Conservation (phyloP, 1,140 invertebrate genomes). For the Bombyx mandarina region DNA sequence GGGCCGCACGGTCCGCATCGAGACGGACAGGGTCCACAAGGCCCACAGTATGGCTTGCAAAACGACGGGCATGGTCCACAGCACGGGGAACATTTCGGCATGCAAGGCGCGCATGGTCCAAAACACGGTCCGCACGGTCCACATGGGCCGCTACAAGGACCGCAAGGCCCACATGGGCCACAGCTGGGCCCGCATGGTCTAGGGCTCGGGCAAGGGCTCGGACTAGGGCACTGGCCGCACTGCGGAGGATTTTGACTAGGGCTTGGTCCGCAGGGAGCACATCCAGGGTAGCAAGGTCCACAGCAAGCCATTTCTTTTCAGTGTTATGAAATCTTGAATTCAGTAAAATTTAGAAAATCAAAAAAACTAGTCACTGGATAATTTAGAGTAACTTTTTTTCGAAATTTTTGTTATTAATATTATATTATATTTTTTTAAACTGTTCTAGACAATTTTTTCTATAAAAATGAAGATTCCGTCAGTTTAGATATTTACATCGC, state of each 20-base stretch:
- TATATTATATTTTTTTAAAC: too few relatives aligned
- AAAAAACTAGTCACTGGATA: too few relatives aligned
- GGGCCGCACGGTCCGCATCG: background rate
- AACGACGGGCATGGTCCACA: conserved; percentile 6
- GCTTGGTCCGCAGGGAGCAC: conserved; percentile 15
- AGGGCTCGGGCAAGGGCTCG: conserved; percentile 14
- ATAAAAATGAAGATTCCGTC: too few relatives aligned
- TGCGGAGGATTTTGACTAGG: conserved; percentile 15
- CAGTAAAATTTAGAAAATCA: background rate
- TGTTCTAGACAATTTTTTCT: too few relatives aligned
- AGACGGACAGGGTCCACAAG: conserved; percentile 4
- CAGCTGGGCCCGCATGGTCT: conserved; percentile 15
- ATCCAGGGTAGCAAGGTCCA: conserved; percentile 15
- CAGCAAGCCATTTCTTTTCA: conserved; percentile 24
- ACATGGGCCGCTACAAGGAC: conserved; percentile 16
- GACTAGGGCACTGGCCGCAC: conserved; percentile 15
- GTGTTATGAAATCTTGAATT: background rate
- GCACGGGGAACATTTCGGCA: background rate
- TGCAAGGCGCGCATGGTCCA: conserved; percentile 2
- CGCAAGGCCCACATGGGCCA: conserved; percentile 14
- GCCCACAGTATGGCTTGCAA: conserved; percentile 1
- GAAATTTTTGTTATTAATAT: too few relatives aligned
- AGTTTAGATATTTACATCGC: too few relatives aligned
- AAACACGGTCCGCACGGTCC: conserved; percentile 11
- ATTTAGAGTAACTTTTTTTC: too few relatives aligned